Percentiles rank a stretch among this genome's conserved stretches.
Conservation (phyloP, 2,888 invertebrate genomes). For the Germaria angustata region DNA sequence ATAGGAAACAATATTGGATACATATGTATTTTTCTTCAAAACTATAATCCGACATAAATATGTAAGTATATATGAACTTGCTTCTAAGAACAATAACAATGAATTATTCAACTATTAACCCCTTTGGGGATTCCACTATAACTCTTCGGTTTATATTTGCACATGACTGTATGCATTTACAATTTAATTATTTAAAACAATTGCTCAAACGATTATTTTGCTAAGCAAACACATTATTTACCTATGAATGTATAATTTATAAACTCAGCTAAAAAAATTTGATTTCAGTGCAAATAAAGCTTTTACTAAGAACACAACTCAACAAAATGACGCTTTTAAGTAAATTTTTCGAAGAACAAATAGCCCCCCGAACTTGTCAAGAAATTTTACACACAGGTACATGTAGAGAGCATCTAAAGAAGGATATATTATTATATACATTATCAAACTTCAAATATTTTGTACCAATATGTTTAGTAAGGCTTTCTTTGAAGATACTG, state of each 20-base stretch:
- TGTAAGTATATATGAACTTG: too few relatives aligned
- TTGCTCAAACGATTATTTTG: too few relatives aligned
- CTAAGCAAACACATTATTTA: too few relatives aligned
- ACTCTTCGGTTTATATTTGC: too few relatives aligned
- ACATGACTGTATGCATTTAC: too few relatives aligned
- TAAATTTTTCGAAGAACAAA: conserved; percentile 69
- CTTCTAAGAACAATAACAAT: too few relatives aligned
- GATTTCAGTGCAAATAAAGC: conserved; percentile 25
- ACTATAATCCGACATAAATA: too few relatives aligned
- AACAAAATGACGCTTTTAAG: conserved; percentile 71
- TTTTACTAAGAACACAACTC: conserved; percentile 6
- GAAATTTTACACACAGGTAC: conserved; percentile 70
- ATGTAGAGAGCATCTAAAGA: conserved; percentile 66
- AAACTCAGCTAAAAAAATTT: background rate
- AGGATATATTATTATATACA: conserved; percentile 61
- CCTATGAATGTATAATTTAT: background rate
- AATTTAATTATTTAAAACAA: too few relatives aligned
- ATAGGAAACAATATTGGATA: too few relatives aligned
- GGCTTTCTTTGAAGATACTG: conserved; percentile 14
- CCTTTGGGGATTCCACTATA: too few relatives aligned
- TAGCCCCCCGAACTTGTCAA: conserved; percentile 67
- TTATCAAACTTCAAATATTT: conserved; percentile 72
- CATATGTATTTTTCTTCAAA: too few relatives aligned
- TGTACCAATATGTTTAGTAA: conserved; percentile 71
- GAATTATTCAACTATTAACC: too few relatives aligned